Evolutionary conservation across 2,888 invertebrate species (phyloP), one percentile per base, ranked within the genome.

Genomic region (Troides helena): DNA sequence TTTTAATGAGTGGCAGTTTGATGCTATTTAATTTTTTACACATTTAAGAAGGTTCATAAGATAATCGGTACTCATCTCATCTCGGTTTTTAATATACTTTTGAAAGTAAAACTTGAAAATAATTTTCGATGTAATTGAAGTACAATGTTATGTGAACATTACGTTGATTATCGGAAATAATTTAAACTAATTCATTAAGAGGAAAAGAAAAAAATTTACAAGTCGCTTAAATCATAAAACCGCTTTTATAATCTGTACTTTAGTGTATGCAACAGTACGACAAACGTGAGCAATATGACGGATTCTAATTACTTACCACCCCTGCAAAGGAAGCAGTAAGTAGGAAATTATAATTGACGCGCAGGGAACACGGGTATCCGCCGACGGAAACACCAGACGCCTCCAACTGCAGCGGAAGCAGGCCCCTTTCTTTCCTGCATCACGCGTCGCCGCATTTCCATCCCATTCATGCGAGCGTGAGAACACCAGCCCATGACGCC

Each of bases 321-420:
- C 75, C 50, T 63, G 59, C 71, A 85, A 84, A 85, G 88, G 88
- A 88, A 89, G 83, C 85, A 81, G 83, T 86, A 86, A 86, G 85
- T 86, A 88, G 89, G 88, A 89, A 90, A 89, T 86, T 87, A 88
- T 88, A 90, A 90, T 90, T 88, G 87, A 87, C 85, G 76, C 83
- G 83, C 84, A 84, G 85, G 86, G 85, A 87, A 85, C 89, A 87
- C 81, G 78, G 83, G 86, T 85, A 85, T 91, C 91, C 91, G 88
- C 85, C 82, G 87, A 80, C 79, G 78, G 88, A 87, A 85, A 79
- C 84, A 85, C 86, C 88, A 88, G 87, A 87, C 85, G 87, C 82
- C 82, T 80, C 80, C 73, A 71, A 76, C 73, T 74, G 79, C 83
- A 76, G 83, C 88, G 91, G 92, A 91, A 90, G 86, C 87, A 85